Evolutionary conservation across 1,140 invertebrate species (phyloP), one percentile per base, ranked within the genome.

Genomic region (Monochamus saltuarius): DNA sequence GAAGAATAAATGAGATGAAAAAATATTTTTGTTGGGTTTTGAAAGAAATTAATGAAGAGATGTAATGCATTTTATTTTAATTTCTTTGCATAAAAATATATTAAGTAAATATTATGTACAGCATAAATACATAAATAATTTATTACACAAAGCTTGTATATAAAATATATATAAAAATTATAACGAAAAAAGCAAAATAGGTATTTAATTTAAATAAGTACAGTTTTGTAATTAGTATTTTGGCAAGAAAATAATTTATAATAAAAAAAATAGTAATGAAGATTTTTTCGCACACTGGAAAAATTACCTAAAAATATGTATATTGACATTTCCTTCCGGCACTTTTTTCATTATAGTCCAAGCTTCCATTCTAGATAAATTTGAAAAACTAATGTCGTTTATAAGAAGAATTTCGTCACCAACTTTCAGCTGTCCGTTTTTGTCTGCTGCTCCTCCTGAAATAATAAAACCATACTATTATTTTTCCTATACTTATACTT

Each of bases 341-440:
- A 95, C 75, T 65, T 91, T 89, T 76, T 95, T 95, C 78, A 97
- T 88, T 53, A 93, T 85, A 65, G 91, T 91, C 94, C 94, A 97
- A 37, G 92, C 94, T 79, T 96, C 92, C 58, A 94, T 94, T 61
- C 94, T 84, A 1, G 92, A 90, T 84, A 95, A 90, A 43, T 84
- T 84, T 53, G 87, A 86, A 60, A 95, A 87, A 56, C 90, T 87
- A 43, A 84, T 84, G 17, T 87, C 88, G 69, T 95, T 95, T 16
- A 96, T 88, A 59, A 85, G 84, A 7, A 95, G 74, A 56, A 97
- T 83, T 78, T 95, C 91, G 76, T 96, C 94, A 34, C 92, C 92
- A 42, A 90, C 89, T 69, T 86, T 82, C 61, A 97, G 82, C 67
- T 86, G 82, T 61, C 91, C 91, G 73, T 86, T 88, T 80, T 94